Evolutionary conservation across 2,113 vertebrate genomes (phyloP), one percentile per base, ranked within the genome.

Genomic region (Nyctibius bracteatus): DNA sequence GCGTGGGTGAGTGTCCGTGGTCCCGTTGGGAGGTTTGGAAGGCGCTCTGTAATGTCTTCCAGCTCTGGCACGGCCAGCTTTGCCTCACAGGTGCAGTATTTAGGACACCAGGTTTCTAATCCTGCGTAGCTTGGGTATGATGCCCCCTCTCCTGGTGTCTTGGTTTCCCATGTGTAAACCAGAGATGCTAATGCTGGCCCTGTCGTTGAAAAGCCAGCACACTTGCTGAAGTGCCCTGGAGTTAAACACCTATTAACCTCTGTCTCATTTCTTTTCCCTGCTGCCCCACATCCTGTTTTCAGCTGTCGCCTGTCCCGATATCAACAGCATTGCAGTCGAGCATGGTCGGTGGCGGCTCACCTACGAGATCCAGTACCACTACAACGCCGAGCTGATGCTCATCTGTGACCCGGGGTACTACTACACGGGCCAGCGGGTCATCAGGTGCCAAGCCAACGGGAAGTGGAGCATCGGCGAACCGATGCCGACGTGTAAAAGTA

Each of bases 361-460:
- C 96, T 99, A 99, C 37, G 99, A 99, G 93, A 98, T 98, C 24
- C 99, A 99, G 88, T 99, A 99, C 98, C 99, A 99, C 95, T 99
- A 99, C 90, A 99, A 98, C 5, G 98, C 99, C 62, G 98, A 99
- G 89, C 98, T 99, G 77, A 99, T 99, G 99, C 98, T 99, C 96
- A 98, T 99, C 97, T 99, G 99, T 30, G 99, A 99, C 97, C 99
- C 99, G 0, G 99, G 99, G 11, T 99, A 99, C 98, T 99, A 99
- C 98, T 99, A 99, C 97, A 98, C 98, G 0, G 99, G 99, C 88
- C 98, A 99, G 57, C 98, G 99, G 57, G 99, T 99, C 91, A 99
- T 99, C 96, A 98, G 92, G 89, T 99, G 99, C 95, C 99, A 99
- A 96, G 98, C 99, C 91, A 99, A 98, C 28, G 98, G 99, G 55